Conservation (phyloP, 2,113 vertebrate species). For the Thermophis baileyi region DNA sequence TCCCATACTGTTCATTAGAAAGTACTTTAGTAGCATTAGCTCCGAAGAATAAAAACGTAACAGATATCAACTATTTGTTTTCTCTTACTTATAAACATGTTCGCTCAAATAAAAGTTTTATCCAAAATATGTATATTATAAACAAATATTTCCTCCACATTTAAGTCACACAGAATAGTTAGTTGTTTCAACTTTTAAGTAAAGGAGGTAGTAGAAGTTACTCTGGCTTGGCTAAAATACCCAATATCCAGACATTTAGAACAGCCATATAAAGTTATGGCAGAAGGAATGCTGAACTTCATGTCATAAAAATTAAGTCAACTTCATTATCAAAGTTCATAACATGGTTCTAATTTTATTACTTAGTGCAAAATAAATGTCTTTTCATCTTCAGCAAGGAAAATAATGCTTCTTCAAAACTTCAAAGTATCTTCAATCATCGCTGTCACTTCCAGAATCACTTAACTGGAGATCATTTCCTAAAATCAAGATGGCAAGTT, state of each 20-base stretch:
- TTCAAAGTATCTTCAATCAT: constrained; percentile 75
- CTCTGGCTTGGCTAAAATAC: constrained; percentile 53
- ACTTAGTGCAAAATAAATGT: constrained; percentile 68
- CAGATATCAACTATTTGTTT: constrained; percentile 49
- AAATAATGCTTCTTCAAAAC: constrained; percentile 56
- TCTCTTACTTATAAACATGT: constrained; percentile 41
- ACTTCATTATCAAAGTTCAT: constrained; percentile 57
- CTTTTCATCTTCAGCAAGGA: constrained; percentile 56
- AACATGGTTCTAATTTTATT: constrained; percentile 58
- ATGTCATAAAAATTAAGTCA: constrained; percentile 65
- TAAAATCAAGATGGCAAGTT: constrained; percentile 66
- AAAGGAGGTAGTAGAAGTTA: constrained; percentile 51
- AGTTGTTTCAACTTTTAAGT: constrained; percentile 63
- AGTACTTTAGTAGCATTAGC: constrained; percentile 58
- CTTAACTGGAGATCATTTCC: constrained; percentile 96
- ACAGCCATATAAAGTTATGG: constrained; percentile 32
- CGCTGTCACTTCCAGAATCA: constrained; percentile 95
- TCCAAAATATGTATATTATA: constrained; percentile 59
- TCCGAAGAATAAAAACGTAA: constrained; percentile 55
- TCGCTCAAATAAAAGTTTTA: constrained; percentile 24
- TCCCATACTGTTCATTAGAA: constrained; percentile 65
- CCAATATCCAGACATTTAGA: constrained; percentile 64
- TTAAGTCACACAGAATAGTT: constrained; percentile 55
- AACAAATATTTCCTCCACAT: constrained; percentile 55
- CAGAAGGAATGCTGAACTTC: constrained; percentile 42